Base-by-base conservation (phyloP, 2,113 vertebrate genomes). In the Oreotragus oreotragus region DNA sequence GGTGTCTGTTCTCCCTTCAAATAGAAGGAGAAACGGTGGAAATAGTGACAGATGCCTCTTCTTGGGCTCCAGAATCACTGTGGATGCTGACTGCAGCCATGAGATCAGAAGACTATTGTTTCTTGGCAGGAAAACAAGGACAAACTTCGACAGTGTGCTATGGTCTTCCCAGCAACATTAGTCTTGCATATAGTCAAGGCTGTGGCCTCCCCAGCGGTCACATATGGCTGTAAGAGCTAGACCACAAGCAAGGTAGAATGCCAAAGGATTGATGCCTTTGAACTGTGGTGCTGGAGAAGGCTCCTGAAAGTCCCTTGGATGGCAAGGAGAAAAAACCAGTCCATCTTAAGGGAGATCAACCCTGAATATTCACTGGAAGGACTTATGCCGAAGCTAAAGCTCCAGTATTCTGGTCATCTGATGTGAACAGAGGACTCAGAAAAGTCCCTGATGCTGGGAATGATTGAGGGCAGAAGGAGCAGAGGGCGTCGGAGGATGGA, bases 81-180 rank as follows among this genome's bases (percentile, higher is more conserved):
- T 10, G 66, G 66, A 70, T 39, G 66, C 10, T 39, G 66, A 70
- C 36, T 39, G 66, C 66, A 70, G n/a, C 19, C 66, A 23, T 12
- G n/a, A 39, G 39, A 23, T 70, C n/a, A 70, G n/a, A 70, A 39
- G n/a, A 23, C 66, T 39, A 6, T 12, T 39, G 66, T 10, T 39
- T 70, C 66, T 70, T 70, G 66, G 19, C 66, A 70, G 19, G n/a
- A 39, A 70, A 66, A 6, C 9, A 11, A 23, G 39, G 66, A 12
- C 10, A 70, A 39, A 6, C n/a, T 5, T 6, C 23, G n/a, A 0
- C n/a, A 70, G 19, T 6, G n/a, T 6, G 5, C 19, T 70, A 12
- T 2, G 66, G 19, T 70, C 66, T 70, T 39, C 66, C 66, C 66
- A 39, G 66, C 2, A 4, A 39, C 66, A 12, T 70, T 70, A 23